A percentile compares a stretch with the other conserved stretches of the same genome.
Conservation (phyloP, 2,797 vertebrate genomes). For the Phalanger gymnotis region DNA sequence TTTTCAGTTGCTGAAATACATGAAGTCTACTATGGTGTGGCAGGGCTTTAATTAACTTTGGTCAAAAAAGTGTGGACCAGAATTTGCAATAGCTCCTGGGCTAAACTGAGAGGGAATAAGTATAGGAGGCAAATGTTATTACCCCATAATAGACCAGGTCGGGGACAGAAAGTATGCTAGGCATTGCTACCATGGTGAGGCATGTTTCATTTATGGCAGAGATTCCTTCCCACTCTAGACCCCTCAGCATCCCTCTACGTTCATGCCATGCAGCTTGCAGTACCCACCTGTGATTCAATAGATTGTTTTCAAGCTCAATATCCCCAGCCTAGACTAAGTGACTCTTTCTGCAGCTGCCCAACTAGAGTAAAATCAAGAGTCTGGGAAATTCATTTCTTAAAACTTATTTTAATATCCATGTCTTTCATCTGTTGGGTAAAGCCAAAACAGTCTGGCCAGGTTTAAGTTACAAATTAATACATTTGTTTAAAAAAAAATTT, state of each 20-base stretch:
- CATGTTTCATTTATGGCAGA: not conserved
- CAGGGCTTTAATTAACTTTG: not conserved
- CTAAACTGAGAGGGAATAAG: not conserved
- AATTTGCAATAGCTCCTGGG: not conserved
- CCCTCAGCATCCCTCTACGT: not conserved
- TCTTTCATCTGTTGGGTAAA: constrained; percentile 81
- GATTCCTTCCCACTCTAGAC: not conserved
- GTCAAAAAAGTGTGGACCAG: not conserved
- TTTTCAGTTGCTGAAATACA: not conserved
- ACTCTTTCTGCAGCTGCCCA: constrained; percentile 3
- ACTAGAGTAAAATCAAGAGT: constrained; percentile 69
- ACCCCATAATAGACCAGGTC: not conserved
- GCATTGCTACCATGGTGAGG: fast-evolving
- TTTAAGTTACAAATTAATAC: no score
- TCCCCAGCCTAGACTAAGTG: not conserved
- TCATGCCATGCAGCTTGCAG: not conserved
- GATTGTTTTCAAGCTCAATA: not conserved
- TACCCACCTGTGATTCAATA: not conserved
- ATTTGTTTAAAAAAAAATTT: constrained; percentile 40
- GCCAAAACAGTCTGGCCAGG: constrained; percentile 83
- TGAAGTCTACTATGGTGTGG: not conserved
- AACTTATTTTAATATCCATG: constrained; percentile 82
- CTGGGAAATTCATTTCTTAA: constrained; percentile 82
- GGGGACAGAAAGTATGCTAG: not conserved
- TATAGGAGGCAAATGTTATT: not conserved